Percentiles rank a stretch among this genome's conserved stretches.
phyloP scores from a whole-genome alignment of 1,140 invertebrate genomes.

The Pinna nobilis region DNA sequence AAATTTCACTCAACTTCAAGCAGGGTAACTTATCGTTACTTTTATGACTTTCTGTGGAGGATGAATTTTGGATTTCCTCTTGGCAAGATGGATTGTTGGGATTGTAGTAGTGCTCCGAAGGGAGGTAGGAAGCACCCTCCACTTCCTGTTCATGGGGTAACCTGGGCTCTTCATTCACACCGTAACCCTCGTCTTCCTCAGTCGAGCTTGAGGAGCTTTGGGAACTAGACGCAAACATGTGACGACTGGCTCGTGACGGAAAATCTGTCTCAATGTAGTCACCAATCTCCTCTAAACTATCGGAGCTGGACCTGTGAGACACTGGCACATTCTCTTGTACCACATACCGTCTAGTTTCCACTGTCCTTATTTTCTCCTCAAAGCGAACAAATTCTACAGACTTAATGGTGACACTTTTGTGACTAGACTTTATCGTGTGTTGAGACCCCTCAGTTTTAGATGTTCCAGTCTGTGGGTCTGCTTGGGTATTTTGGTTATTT shows the following conservation, averaged over 20 bases:
- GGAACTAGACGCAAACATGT: slow-evolving; percentile 62
- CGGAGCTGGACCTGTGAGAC: slow-evolving; percentile 28
- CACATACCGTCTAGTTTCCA: not conserved
- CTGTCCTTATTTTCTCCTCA: slow-evolving; percentile 1
- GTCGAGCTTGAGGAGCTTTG: slow-evolving; percentile 55
- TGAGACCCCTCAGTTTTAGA: not conserved
- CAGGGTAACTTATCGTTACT: not conserved
- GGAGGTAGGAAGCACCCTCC: slow-evolving; percentile 30
- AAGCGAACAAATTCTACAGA: not conserved
- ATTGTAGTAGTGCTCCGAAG: not conserved
- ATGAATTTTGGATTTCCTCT: too few relatives aligned
- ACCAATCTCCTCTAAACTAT: slow-evolving; percentile 64
- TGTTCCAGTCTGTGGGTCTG: not conserved
- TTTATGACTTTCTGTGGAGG: not conserved
- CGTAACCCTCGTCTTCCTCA: slow-evolving; percentile 53
- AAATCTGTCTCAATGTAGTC: slow-evolving; percentile 71
- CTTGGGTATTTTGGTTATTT: slow-evolving; percentile 8
- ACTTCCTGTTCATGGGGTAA: slow-evolving; percentile 22
- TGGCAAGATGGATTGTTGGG: slow-evolving; percentile 13
- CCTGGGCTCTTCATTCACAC: slow-evolving; percentile 34
- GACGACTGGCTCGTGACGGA: slow-evolving; percentile 55
- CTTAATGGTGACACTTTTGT: not conserved
- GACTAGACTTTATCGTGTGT: slow-evolving; percentile 2
- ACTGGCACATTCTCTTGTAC: not conserved
- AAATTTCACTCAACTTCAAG: too few relatives aligned